Conservation (phyloP, 2,113 vertebrate species). For the Epinephelus cyanopodus region DNA sequence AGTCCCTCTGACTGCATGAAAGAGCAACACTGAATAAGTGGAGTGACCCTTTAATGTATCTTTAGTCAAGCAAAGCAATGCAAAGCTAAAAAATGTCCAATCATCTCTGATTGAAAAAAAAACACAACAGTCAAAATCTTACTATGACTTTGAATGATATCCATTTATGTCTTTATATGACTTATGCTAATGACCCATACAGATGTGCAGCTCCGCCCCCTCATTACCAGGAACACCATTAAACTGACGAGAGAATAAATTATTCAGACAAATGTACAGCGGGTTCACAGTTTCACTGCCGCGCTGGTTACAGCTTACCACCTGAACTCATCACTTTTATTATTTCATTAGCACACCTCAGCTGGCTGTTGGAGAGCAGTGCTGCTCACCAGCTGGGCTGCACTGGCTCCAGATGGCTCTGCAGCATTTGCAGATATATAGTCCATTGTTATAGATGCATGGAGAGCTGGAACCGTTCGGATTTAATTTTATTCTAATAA, state of each 20-base stretch:
- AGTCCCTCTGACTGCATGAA: neutral
- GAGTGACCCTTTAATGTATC: neutral
- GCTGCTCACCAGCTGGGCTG: constrained; percentile 50
- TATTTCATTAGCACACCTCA: constrained; percentile 44
- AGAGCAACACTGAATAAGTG: too few species aligned
- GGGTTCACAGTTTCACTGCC: constrained; percentile 17
- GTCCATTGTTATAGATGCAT: neutral
- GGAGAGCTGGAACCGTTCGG: neutral
- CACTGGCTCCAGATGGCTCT: constrained; percentile 44
- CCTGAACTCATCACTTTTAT: constrained; percentile 59
- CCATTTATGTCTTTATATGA: neutral
- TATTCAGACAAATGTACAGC: neutral
- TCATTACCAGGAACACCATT: neutral
- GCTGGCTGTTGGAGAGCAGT: constrained; percentile 20
- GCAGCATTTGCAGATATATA: constrained; percentile 9
- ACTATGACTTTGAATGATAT: neutral
- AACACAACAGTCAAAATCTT: neutral
- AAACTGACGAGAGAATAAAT: constrained; percentile 15
- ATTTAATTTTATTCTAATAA: neutral
- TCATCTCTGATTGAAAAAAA: neutral
- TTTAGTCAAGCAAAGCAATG: neutral
- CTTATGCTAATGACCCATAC: neutral
- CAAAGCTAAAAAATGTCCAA: too few species aligned
- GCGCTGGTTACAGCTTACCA: constrained; percentile 10
- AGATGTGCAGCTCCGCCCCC: neutral